Conservation (phyloP, 1,140 invertebrate species). For the Paralvinella palmiformis region DNA sequence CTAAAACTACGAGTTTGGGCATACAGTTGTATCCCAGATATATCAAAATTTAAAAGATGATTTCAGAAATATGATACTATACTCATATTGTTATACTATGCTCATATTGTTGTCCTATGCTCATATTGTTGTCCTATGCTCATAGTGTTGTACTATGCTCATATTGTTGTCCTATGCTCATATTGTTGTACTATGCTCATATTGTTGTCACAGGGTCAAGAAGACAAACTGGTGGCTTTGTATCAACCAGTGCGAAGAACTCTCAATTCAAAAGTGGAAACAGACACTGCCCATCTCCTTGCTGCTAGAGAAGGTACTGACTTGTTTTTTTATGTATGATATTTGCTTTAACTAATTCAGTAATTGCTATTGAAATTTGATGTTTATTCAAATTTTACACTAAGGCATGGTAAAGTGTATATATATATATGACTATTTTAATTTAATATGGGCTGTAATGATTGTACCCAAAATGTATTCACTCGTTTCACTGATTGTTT, state of each 20-base stretch:
- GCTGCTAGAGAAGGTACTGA: constrained; percentile 63
- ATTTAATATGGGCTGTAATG: too few species aligned
- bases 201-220: constrained; percentile 54
- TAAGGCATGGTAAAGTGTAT: too few species aligned
- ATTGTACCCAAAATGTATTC: too few species aligned
- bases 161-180: constrained; percentile 7
- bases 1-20: too few species aligned
- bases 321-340: background rate
- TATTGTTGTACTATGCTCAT: constrained; percentile 13
- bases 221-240: constrained; percentile 64
- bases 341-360: background rate
- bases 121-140: constrained; percentile 2
- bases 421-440: too few species aligned
- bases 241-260: constrained; percentile 64
- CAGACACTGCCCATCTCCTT: constrained; percentile 67
- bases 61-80: background rate
- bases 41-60: background rate
- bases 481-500: too few species aligned
- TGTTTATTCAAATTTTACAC: too few species aligned
- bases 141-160: constrained; percentile 16
- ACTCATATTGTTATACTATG: background rate
- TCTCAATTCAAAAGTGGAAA: constrained; percentile 59
- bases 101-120: constrained; percentile 12
- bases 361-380: too few species aligned
- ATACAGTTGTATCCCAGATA: background rate